Base-by-base conservation (phyloP, 1,140 invertebrate species). In the Copidosoma floridanum region DNA sequence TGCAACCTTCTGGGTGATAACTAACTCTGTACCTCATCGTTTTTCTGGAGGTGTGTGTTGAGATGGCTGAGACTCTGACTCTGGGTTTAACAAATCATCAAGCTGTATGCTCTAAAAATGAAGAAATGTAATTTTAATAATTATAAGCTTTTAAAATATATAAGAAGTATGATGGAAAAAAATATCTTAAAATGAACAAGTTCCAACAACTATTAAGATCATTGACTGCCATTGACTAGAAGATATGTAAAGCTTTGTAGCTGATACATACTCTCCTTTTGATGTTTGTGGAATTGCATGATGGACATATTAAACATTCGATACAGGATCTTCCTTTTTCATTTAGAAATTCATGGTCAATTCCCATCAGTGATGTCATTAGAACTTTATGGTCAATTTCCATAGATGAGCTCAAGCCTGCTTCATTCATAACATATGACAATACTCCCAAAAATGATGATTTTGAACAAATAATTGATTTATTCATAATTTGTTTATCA, bases 1-100 rank as follows among this genome's bases (percentile, higher is more conserved):
- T 14, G 48, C 58, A 26, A 65, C 23, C 14, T 44, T 37, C 20
- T 40, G 27, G 48, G 55, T 61, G 4, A 67, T 61, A 35, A 67
- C 37, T 27, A 58, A 11, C 50, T 41, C 50, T 29, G 41, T 43
- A 5, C 24, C 44, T 29, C 4, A 43, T 46, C 53, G 41, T 35
- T 35, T 35, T 35, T 35, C 32, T 35, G 32, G 32, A n/a, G n/a
- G n/a, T n/a, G n/a, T n/a, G n/a, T n/a, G n/a, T n/a, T n/a, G n/a
- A n/a, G n/a, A n/a, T n/a, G n/a, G n/a, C n/a, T n/a, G n/a, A n/a
- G n/a, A n/a, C n/a, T n/a, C n/a, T n/a, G n/a, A n/a, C n/a, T n/a
- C 32, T 35, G 32, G 32, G 6, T 12, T 12, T 35, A 35, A 35
- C 32, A 35, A 35, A 35, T 35, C 32, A 7, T 35, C 32, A 35